These are phyloP conservation scores for Andrena praecox DNA, from an alignment of 2,888 invertebrate genomes.

Conservation along the genomic window DNA sequence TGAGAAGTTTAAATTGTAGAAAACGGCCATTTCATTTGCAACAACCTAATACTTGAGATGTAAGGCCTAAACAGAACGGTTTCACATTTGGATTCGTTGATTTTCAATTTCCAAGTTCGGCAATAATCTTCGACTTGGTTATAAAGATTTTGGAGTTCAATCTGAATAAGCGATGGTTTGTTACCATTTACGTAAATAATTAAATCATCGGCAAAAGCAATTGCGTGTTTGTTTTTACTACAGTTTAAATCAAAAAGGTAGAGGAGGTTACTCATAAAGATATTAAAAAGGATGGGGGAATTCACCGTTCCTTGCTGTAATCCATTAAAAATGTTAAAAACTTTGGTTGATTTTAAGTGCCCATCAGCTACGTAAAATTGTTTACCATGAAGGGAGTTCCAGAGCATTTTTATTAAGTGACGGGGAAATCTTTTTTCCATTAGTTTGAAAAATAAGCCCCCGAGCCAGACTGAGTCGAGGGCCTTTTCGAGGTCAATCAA, in stretches of 20 bases:
- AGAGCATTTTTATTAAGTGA: too few species aligned
- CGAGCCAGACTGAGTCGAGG: too few species aligned
- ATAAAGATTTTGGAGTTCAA: constrained; percentile 15
- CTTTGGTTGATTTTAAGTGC: too few species aligned
- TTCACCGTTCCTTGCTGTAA: too few species aligned
- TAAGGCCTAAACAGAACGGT: constrained; percentile 31
- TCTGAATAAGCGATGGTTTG: constrained; percentile 7
- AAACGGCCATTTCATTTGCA: not conserved
- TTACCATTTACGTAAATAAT: not conserved
- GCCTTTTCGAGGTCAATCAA: not conserved
- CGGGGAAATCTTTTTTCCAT: too few species aligned
- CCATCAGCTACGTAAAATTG: too few species aligned
- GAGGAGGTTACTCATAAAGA: not conserved
- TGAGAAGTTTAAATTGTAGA: not conserved
- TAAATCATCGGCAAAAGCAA: not conserved
- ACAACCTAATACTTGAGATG: not conserved
- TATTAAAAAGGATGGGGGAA: not conserved
- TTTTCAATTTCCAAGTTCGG: constrained; percentile 41
- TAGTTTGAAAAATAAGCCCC: too few species aligned
- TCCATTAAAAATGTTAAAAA: too few species aligned
- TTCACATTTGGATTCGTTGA: constrained; percentile 41
- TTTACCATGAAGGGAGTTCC: too few species aligned
- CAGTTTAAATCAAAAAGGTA: not conserved
- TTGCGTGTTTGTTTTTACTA: not conserved
- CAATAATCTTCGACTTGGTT: constrained; percentile 22